Percentiles rank a stretch among this genome's conserved stretches.
Evolutionary conservation across 2,888 invertebrate species (phyloP).

Genomic region (Molorchus minor): DNA sequence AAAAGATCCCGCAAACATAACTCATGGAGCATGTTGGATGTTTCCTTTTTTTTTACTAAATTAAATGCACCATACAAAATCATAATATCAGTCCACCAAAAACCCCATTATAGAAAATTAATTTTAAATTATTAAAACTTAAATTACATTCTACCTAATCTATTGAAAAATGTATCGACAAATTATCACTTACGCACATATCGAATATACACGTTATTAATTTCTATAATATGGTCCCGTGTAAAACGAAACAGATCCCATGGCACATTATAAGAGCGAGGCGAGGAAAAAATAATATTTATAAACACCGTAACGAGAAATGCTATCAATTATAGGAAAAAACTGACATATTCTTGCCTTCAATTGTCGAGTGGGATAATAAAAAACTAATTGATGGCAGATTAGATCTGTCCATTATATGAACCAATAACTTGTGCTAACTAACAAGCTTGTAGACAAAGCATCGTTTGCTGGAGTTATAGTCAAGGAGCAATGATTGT

Average conservation of each 20-base stretch:
- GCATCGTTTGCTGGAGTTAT: constrained; percentile 42
- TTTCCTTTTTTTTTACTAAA: too few relatives aligned
- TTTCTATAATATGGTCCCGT: constrained; percentile 20
- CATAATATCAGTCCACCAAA: constrained; percentile 2
- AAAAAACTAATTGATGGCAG: constrained; percentile 46
- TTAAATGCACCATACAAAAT: not conserved
- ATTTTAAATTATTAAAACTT: constrained; percentile 21
- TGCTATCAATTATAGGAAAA: constrained; percentile 24
- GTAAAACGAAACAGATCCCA: constrained; percentile 19
- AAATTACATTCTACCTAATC: constrained; percentile 21
- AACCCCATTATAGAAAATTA: constrained; percentile 16
- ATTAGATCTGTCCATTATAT: constrained; percentile 45
- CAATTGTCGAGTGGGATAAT: constrained; percentile 24
- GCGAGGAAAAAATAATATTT: constrained; percentile 15
- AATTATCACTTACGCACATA: constrained; percentile 24
- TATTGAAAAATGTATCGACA: constrained; percentile 13
- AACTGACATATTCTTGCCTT: constrained; percentile 24
- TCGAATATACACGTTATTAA: constrained; percentile 20
- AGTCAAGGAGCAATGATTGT: too few relatives aligned
- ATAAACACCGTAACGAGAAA: constrained; percentile 27
- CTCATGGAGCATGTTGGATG: too few relatives aligned
- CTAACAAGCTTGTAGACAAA: constrained; percentile 50
- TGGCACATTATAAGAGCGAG: constrained; percentile 24
- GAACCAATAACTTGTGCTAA: constrained; percentile 44
- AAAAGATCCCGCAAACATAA: too few relatives aligned